Evolutionary conservation across 2,113 vertebrate species (phyloP), one percentile per base, ranked within the genome.

Genomic region (Neolamprologus kungweensis): DNA sequence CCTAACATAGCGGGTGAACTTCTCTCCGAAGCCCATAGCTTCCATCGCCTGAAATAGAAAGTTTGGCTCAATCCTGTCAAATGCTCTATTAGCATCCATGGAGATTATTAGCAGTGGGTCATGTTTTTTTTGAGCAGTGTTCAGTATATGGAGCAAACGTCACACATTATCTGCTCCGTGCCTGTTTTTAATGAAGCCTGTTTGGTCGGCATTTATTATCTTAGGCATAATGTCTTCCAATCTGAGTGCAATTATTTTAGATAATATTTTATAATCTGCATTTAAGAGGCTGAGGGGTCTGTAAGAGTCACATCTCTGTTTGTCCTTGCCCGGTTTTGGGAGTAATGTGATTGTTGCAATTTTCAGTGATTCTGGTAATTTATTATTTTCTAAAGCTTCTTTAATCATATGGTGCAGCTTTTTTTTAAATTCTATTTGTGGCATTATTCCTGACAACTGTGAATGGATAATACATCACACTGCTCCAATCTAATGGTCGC

Each of bases 401-500:
- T 19, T 50, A 0, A 50, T 51, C 47, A 13, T 26, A 21, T 55
- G 31, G 31, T 33, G 31, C 3, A 60, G 23, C 13, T 17, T 28
- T 50, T 60, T 60, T 45, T 9, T 28, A 0, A 5, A 63, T 21
- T 50, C 2, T 17, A 60, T 13, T 42, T 19, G 54, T n/a, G 9
- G 26, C 14, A 88, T 47, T 26, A 60, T 14, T 47, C 79, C 54
- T 53, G 40, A 83, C 23, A 23, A 16, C 55, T 82, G 28, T 80
- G 33, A 88, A 73, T 50, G 53, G 9, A 88, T 73, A 23, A 81
- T 55, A 54, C 13, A 60, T 73, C 21, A 42, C 8, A 58, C 14
- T 85, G 79, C 45, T 68, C 82, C 55, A 82, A 50, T 68, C 37
- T 82, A 81, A 58, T 12, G 21, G 51, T 19, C 35, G 4, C 54